Conservation (phyloP, 1,140 invertebrate species). For the Kradibia gibbosae region DNA sequence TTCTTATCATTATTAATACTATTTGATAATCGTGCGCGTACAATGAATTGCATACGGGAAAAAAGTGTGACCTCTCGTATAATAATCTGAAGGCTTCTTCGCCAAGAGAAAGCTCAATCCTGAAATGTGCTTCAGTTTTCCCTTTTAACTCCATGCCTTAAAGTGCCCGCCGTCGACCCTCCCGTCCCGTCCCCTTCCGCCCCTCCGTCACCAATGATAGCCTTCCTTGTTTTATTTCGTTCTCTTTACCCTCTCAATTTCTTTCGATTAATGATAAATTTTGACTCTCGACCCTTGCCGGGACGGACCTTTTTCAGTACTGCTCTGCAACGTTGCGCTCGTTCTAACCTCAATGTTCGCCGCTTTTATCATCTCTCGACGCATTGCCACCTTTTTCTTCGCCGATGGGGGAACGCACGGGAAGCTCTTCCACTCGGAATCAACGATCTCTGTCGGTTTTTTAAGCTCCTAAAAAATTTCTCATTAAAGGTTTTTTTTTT, state of each 20-base stretch:
- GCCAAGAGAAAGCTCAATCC: constrained; percentile 2
- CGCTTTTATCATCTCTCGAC: neutral
- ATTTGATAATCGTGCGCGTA: constrained; percentile 51
- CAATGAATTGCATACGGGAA: constrained; percentile 49
- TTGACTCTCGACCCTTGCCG: neutral
- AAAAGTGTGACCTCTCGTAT: constrained; percentile 37
- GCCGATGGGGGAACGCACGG: too few relatives aligned
- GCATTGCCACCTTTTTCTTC: neutral
- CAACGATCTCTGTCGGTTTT: constrained; percentile 9
- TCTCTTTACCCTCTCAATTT: neutral
- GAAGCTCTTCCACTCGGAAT: constrained; percentile 27
- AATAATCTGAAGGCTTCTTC: constrained; percentile 45
- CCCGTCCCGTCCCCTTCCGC: neutral
- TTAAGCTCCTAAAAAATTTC: constrained; percentile 30
- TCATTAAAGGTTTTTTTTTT: neutral
- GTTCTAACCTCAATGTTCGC: constrained; percentile 9
- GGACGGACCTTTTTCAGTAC: neutral
- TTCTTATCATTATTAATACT: neutral
- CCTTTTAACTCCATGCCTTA: too few relatives aligned
- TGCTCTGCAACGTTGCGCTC: neutral
- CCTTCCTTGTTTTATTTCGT: neutral
- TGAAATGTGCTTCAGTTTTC: constrained; percentile 34
- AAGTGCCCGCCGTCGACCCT: neutral
- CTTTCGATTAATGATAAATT: constrained; percentile 11
- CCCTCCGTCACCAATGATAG: neutral